Base-by-base conservation (phyloP, 2,888 invertebrate species). In the Chironomus riparius region DNA sequence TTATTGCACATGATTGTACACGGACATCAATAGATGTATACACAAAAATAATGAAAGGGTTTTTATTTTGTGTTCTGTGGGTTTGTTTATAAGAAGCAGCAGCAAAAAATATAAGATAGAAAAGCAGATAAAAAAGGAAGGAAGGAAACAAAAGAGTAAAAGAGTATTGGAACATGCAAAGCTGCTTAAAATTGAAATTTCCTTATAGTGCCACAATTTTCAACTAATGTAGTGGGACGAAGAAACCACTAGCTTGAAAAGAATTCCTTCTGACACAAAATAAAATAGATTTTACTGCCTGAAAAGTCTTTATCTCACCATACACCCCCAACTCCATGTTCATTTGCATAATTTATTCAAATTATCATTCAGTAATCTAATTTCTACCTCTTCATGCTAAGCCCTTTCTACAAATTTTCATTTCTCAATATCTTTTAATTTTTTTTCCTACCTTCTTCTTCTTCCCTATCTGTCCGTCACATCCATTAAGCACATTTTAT, bases 121-220 rank as follows among this genome's bases (percentile, higher is more conserved):
- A 38, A 38, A 7, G 38, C 0, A 38, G 38, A 38, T 38, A 38
- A 38, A 38, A 38, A 38, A 38, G 38, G 38, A 38, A 38, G 38
- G 38, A 38, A 38, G 38, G 38, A 38, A 38, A 38, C 38, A 38
- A 18, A 56, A 56, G n/a, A n/a, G 15, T 56, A 5, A 50, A 50
- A 68, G 47, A 70, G 21, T 70, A 70, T 70, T 50, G 71, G 10
- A 56, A 56, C 71, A 71, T 71, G 71, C 71, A 71, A 71, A 71
- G 71, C 71, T 71, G 50, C 56, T 56, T 56, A 56, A 56, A 56
- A 56, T 56, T 56, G 56, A 18, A 56, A 56, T 50, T 50, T 50
- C 48, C 50, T 50, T 15, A 50, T 15, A 15, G 50, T 50, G 50
- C 50, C 15, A n/a, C 5, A 10, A 38, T 38, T 56, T 18, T 56